Conservation (phyloP, 2,113 vertebrate species). For the Hymenochirus boettgeri region DNA sequence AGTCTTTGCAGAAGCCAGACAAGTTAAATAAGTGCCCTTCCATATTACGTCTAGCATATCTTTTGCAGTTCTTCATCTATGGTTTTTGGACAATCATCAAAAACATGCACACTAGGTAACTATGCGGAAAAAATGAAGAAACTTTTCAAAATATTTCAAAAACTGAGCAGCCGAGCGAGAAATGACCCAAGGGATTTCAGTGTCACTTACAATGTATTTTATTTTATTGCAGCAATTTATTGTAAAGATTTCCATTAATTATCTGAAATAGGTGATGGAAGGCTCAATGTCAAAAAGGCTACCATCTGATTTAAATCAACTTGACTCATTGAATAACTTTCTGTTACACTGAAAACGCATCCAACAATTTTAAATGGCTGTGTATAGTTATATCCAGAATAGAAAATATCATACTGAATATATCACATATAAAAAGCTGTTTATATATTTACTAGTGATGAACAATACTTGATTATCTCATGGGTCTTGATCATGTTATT, state of each 20-base stretch:
- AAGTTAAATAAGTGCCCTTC: constrained; percentile 30
- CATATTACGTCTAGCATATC: constrained; percentile 16
- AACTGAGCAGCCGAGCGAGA: constrained; percentile 36
- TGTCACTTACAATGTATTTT: constrained; percentile 22
- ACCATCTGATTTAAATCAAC: constrained; percentile 26
- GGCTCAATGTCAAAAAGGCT: not conserved
- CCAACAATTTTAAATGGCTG: too few species aligned
- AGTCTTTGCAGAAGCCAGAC: constrained; percentile 39
- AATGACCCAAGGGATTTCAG: constrained; percentile 24
- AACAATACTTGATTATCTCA: too few species aligned
- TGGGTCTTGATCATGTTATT: too few species aligned
- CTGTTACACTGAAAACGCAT: not conserved
- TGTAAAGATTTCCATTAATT: constrained; percentile 33
- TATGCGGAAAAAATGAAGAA: constrained; percentile 10
- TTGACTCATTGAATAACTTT: constrained; percentile 5
- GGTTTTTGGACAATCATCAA: constrained; percentile 17
- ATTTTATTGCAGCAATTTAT: constrained; percentile 11
- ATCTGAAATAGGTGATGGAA: constrained; percentile 8
- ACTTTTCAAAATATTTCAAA: constrained; percentile 4
- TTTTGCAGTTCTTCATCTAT: constrained; percentile 34
- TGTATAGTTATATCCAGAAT: too few species aligned
- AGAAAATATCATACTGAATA: too few species aligned
- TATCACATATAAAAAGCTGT: too few species aligned
- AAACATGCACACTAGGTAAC: constrained; percentile 5
- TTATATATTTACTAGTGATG: too few species aligned